Base-by-base conservation (phyloP, 2,797 vertebrate species). In the Ctenochaetus hawaiiensis region DNA sequence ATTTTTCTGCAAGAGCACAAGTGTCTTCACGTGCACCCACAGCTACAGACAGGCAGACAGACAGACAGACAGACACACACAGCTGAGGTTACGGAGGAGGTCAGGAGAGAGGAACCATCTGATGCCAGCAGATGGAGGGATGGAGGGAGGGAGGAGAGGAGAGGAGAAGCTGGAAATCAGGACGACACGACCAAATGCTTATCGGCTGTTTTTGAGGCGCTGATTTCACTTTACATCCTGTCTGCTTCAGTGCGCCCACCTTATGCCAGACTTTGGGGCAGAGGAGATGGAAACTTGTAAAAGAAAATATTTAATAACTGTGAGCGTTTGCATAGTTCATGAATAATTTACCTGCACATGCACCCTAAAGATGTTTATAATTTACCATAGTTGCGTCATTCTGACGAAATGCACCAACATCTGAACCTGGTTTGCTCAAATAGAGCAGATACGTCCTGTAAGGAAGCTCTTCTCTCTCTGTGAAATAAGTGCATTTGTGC, bases 91-190 rank as follows among this genome's bases (percentile, higher is more conserved):
- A 78, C 3, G 10, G 71, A 83, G 69, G 87, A 92, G 91, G 94
- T 93, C 92, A 92, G 75, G 76, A 73, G 68, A 73, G 80, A 87
- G 79, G 71, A 82, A 86, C 83, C 94, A 95, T 95, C 93, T 96
- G 94, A 96, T 91, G 84, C 74, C 84, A 92, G 91, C 95, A 95
- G 94, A 96, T 95, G 94, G 95, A 92, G 85, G 74, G 90, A 86
- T 83, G 75, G 78, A 81, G 78, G 68, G 85, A 89, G 80, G 87
- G 74, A 80, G 70, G 67, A 77, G 80, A 80, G 75, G 65, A 85
- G 80, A 86, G 80, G 67, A 77, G 78, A 86, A 83, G 84, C 81
- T 87, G 63, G 45, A 82, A 93, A 93, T 94, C 87, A 87, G 88
- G 86, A 87, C 59, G 72, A 90, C 89, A 88, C 85, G 89, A 85